Conservation (phyloP, 2,888 invertebrate genomes). For the Rhyacophila evoluta region DNA sequence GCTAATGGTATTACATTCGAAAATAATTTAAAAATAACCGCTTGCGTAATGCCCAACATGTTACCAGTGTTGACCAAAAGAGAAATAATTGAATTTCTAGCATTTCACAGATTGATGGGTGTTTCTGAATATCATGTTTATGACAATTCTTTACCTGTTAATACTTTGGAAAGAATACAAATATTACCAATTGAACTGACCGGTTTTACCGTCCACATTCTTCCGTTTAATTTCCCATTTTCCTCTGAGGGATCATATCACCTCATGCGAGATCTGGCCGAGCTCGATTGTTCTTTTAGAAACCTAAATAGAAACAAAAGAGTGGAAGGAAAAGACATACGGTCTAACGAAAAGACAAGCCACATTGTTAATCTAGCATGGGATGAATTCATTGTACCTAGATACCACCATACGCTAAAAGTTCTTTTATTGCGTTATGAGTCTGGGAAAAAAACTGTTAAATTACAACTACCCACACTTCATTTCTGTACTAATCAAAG, state of each 20-base stretch:
- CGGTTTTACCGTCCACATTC: conserved; percentile 70
- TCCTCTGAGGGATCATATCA: conserved; percentile 66
- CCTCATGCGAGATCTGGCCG: conserved; percentile 68
- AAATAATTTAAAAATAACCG: conserved; percentile 69
- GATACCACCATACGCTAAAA: conserved; percentile 69
- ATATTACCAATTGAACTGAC: conserved; percentile 66
- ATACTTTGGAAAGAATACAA: conserved; percentile 65
- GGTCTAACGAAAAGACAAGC: conserved; percentile 63
- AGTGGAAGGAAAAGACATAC: conserved; percentile 59
- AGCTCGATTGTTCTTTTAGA: conserved; percentile 76
- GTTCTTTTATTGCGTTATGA: conserved; percentile 70
- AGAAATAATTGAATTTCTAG: conserved; percentile 75
- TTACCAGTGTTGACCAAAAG: conserved; percentile 68
- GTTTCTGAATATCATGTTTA: conserved; percentile 76
- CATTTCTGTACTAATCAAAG: conserved; percentile 66
- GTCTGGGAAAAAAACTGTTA: conserved; percentile 62
- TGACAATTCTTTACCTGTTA: conserved; percentile 70
- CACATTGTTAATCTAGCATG: conserved; percentile 72
- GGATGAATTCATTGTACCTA: conserved; percentile 76
- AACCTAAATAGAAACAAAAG: conserved; percentile 68
- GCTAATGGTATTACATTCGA: conserved; percentile 63
- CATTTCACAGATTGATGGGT: conserved; percentile 76
- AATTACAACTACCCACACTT: conserved; percentile 61
- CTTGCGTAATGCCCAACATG: conserved; percentile 75
- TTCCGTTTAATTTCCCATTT: conserved; percentile 77